phyloP scores from a whole-genome alignment of 2,797 vertebrate genomes.

The Acanthornis magna region DNA sequence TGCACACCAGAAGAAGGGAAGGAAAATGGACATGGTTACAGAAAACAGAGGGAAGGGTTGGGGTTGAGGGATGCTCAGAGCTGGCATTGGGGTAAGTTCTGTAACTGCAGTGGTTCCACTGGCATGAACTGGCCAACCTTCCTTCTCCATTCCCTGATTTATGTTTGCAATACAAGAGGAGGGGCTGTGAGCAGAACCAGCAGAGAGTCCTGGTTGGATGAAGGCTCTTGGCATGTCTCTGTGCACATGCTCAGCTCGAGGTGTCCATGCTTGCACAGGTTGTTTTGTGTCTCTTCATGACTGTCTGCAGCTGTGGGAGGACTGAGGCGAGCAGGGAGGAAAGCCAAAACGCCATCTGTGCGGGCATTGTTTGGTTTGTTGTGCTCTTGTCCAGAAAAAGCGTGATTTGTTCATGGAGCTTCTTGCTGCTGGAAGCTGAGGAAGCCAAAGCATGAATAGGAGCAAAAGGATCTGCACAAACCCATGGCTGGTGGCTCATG shows the following conservation, averaged over 20 bases:
- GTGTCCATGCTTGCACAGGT: background rate
- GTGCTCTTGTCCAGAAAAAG: background rate
- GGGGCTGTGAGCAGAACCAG: background rate
- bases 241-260: rapidly evolving
- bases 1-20: background rate
- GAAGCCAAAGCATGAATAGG: background rate
- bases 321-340: background rate
- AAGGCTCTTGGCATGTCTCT: background rate
- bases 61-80: background rate
- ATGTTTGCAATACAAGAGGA: background rate
- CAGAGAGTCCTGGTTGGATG: background rate
- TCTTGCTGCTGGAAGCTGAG: background rate
- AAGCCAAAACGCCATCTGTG: background rate
- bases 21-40: background rate
- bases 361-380: background rate
- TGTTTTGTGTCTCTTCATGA: background rate
- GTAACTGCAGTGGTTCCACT: background rate
- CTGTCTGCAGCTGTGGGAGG: background rate
- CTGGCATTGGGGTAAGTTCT: background rate
- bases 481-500: background rate
- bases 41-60: background rate
- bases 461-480: background rate
- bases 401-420: rapidly evolving
- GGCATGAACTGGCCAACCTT: background rate
- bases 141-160: background rate